These are phyloP conservation scores for Ciconia nigra DNA, from an alignment of 2,797 vertebrate genomes.

Conservation along the genomic window DNA sequence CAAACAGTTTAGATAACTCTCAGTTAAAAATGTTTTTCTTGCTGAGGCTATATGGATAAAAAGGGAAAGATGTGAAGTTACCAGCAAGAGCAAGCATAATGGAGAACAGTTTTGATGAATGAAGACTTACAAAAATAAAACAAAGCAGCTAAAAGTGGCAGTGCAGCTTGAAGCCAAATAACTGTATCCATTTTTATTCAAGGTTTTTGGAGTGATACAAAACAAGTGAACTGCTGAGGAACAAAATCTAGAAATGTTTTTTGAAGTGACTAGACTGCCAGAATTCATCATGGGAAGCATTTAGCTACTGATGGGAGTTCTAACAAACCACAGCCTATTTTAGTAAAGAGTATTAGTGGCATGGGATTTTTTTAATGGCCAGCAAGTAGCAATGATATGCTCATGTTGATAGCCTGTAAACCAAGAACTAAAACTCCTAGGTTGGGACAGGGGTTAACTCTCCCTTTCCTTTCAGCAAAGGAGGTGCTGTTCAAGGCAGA, in stretches of 20 bases:
- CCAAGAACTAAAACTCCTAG: not conserved
- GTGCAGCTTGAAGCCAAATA: not conserved
- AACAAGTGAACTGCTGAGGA: not conserved
- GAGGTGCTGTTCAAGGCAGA: not conserved
- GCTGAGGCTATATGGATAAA: not conserved
- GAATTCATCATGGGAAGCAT: not conserved
- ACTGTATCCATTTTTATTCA: not conserved
- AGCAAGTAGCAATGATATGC: too few relatives aligned
- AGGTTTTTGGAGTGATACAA: not conserved
- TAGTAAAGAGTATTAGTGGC: not conserved
- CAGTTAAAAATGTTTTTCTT: not conserved
- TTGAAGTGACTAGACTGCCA: not conserved
- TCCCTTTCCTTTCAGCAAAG: not conserved
- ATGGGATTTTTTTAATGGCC: not conserved
- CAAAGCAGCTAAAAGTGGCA: not conserved
- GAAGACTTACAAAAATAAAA: not conserved
- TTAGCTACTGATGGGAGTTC: not conserved
- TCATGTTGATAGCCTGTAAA: not conserved
- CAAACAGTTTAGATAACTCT: not conserved
- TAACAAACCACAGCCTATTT: not conserved
- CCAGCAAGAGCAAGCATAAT: not conserved
- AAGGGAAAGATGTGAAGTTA: not conserved
- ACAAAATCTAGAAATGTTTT: not conserved
- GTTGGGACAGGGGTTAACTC: too few relatives aligned
- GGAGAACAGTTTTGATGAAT: not conserved